These are phyloP conservation scores for Drosophila sturtevanti DNA, from an alignment of 1,140 invertebrate genomes.

Conservation along the genomic window DNA sequence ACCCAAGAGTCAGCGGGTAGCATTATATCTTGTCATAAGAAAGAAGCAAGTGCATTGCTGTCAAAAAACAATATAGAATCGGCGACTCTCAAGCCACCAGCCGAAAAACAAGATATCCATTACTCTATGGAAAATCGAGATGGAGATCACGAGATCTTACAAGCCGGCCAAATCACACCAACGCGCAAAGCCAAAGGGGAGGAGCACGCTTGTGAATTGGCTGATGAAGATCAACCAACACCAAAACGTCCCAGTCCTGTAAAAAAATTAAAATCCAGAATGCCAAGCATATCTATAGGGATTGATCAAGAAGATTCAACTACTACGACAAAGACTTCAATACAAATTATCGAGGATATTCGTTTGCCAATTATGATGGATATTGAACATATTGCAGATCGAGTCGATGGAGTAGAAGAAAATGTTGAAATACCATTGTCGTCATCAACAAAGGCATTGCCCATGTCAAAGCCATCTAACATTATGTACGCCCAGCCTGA, in stretches of 20 bases:
- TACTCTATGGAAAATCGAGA: background rate
- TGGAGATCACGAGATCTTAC: background rate
- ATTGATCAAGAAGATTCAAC: background rate
- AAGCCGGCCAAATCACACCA: background rate
- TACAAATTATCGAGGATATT: conserved; percentile 62
- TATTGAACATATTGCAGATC: conserved; percentile 51
- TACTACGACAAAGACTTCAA: background rate
- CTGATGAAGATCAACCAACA: background rate
- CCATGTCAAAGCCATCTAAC: background rate
- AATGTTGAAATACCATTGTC: background rate
- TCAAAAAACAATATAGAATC: background rate
- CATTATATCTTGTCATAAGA: background rate
- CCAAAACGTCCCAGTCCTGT: background rate
- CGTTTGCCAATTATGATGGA: conserved; percentile 48
- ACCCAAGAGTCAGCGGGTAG: no score
- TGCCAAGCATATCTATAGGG: background rate
- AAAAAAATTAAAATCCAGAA: background rate
- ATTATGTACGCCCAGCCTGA: conserved; percentile 61
- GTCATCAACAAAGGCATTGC: background rate
- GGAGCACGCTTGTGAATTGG: background rate
- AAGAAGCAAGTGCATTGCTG: background rate
- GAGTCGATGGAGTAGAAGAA: conserved; percentile 31
- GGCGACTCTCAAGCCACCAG: background rate
- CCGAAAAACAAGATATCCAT: background rate
- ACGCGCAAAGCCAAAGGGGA: background rate